These are phyloP conservation scores for Asbolus verrucosus DNA, from an alignment of 1,140 invertebrate species.

Conservation along the genomic window DNA sequence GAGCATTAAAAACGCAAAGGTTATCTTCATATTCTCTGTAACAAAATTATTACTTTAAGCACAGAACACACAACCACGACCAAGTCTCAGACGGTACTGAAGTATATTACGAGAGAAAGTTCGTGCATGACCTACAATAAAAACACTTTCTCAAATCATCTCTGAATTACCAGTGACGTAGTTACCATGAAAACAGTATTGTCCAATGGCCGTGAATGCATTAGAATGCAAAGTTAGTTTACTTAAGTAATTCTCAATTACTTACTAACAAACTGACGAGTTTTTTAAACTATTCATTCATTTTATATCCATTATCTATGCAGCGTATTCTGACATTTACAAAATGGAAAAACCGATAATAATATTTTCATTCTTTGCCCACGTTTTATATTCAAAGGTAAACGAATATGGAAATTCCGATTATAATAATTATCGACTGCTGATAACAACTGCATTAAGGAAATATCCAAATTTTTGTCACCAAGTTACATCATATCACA, in stretches of 20 bases:
- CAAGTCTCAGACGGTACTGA: neutral
- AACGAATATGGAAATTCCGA: neutral
- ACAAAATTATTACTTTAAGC: neutral
- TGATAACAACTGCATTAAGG: too few relatives aligned
- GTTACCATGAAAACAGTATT: neutral
- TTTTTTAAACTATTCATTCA: too few relatives aligned
- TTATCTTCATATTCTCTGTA: constrained; percentile 44
- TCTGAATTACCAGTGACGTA: constrained; percentile 41
- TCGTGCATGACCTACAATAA: constrained; percentile 43
- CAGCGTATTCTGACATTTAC: neutral
- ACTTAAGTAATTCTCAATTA: neutral
- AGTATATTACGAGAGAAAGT: constrained; percentile 29
- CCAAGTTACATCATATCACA: too few relatives aligned
- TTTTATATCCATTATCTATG: too few relatives aligned
- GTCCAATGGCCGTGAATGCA: too few relatives aligned
- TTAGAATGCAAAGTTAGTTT: neutral
- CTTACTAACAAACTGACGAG: neutral
- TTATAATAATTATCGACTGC: too few relatives aligned
- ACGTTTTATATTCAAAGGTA: neutral
- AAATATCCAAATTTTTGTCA: too few relatives aligned
- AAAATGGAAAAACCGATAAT: neutral
- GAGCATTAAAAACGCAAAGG: constrained; percentile 22
- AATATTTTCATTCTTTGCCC: neutral
- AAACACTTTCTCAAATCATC: constrained; percentile 42
- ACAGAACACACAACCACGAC: neutral